These are phyloP conservation scores for Luehdorfia chinensis DNA, from an alignment of 1,140 invertebrate genomes.

Conservation along the genomic window DNA sequence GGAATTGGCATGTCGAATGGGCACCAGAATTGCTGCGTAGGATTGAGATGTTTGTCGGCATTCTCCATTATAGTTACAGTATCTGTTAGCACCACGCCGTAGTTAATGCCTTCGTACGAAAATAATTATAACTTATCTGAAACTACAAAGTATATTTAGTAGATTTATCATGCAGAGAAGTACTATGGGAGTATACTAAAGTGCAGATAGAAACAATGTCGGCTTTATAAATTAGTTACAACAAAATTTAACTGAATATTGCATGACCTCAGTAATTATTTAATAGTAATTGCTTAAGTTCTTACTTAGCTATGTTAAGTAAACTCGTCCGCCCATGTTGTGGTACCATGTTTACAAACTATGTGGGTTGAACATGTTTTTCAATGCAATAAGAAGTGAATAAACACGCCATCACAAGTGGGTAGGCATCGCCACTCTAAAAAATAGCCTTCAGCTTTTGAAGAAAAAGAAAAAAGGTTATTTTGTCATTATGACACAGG, in stretches of 20 bases:
- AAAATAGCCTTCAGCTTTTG: slow-evolving; percentile 9
- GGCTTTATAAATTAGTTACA: no score
- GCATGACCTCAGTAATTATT: no score
- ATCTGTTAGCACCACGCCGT: not conserved
- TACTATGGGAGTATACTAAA: no score
- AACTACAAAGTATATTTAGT: no score
- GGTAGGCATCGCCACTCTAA: slow-evolving; percentile 3
- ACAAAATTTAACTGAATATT: no score
- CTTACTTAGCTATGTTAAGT: no score
- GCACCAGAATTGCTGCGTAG: slow-evolving; percentile 25
- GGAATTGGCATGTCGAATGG: slow-evolving; percentile 31
- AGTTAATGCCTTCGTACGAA: not conserved
- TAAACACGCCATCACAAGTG: slow-evolving; percentile 8
- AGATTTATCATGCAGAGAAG: no score
- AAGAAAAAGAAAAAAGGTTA: slow-evolving; percentile 1
- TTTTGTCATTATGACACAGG: not conserved
- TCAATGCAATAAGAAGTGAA: slow-evolving; percentile 5
- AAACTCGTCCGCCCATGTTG: slow-evolving; percentile 51
- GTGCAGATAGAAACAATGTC: no score
- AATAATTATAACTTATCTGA: no score
- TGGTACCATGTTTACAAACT: slow-evolving; percentile 17
- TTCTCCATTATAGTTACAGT: slow-evolving; percentile 1
- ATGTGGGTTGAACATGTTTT: slow-evolving; percentile 41
- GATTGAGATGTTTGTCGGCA: slow-evolving; percentile 17
- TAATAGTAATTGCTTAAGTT: no score